Conservation (phyloP, 2,888 invertebrate species). For the Imbricaverruca yamaguchii region DNA sequence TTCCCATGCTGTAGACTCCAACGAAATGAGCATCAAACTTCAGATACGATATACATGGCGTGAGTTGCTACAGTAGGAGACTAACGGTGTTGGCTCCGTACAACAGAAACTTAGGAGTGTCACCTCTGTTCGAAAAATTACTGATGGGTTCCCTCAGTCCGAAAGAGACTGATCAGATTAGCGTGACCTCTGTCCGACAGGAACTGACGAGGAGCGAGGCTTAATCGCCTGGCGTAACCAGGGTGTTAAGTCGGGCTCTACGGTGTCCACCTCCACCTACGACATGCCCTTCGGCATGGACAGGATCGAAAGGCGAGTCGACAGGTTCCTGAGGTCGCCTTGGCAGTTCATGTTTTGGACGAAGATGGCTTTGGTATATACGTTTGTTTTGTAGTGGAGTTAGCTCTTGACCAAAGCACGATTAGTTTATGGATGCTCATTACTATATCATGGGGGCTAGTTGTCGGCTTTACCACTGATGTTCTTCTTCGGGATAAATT, state of each 20-base stretch:
- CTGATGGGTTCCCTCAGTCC: too few species aligned
- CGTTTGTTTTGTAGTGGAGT: not conserved
- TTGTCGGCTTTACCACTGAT: too few species aligned
- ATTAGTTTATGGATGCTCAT: not conserved
- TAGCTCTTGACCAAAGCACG: not conserved
- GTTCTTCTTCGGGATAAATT: too few species aligned
- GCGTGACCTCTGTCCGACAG: conserved; percentile 41
- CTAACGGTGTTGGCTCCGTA: too few species aligned
- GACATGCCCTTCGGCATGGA: conserved; percentile 32
- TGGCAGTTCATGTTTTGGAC: not conserved
- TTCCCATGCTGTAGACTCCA: not conserved
- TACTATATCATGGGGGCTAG: too few species aligned
- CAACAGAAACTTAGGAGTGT: too few species aligned
- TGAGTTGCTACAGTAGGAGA: too few species aligned
- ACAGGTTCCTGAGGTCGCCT: not conserved
- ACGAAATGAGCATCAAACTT: too few species aligned
- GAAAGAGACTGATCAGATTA: too few species aligned
- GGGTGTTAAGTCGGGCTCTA: conserved; percentile 43
- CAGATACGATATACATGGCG: too few species aligned
- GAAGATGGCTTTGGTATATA: not conserved
- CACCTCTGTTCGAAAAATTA: too few species aligned
- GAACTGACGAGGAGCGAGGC: conserved; percentile 64
- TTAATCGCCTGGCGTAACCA: conserved; percentile 64
- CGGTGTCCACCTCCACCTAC: conserved; percentile 36
- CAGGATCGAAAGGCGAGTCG: conserved; percentile 24